Conservation (phyloP, 2,113 vertebrate species). For the Crotalus viridis region DNA sequence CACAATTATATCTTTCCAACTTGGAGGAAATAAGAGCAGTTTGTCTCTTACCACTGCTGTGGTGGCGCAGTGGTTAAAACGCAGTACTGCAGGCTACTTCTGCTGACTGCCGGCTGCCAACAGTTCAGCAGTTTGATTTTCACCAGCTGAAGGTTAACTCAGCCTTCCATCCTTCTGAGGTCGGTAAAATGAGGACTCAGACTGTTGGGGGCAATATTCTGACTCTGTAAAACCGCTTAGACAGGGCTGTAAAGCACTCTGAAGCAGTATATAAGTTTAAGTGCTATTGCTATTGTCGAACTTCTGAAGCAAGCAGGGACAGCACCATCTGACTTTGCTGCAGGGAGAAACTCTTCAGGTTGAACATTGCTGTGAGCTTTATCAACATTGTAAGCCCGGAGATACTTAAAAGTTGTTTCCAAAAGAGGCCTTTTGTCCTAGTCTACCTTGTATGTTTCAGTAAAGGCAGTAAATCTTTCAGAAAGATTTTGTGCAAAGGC, state of each 20-base stretch:
- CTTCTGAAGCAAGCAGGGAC: neutral
- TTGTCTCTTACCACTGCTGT: too few species aligned
- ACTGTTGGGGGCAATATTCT: too few species aligned
- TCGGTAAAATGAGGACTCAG: too few species aligned
- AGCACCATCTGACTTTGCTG: neutral
- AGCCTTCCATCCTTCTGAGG: too few species aligned
- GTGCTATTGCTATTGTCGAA: neutral
- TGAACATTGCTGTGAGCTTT: neutral
- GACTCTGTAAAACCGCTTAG: too few species aligned
- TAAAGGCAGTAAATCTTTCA: neutral
- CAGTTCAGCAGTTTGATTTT: too few species aligned
- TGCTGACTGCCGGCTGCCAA: too few species aligned
- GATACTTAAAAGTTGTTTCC: neutral
- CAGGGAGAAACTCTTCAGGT: neutral
- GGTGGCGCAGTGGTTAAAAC: too few species aligned
- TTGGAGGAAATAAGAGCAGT: neutral
- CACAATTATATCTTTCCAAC: accelerated
- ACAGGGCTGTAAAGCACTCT: too few species aligned
- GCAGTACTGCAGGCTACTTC: too few species aligned
- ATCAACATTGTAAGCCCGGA: neutral
- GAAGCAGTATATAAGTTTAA: too few species aligned
- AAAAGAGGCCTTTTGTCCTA: neutral
- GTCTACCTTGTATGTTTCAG: neutral
- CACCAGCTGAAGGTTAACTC: too few species aligned
- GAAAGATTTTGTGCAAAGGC: neutral